These are phyloP conservation scores for Drosophila sp. DNA, from an alignment of 1,140 invertebrate species.

Conservation along the genomic window DNA sequence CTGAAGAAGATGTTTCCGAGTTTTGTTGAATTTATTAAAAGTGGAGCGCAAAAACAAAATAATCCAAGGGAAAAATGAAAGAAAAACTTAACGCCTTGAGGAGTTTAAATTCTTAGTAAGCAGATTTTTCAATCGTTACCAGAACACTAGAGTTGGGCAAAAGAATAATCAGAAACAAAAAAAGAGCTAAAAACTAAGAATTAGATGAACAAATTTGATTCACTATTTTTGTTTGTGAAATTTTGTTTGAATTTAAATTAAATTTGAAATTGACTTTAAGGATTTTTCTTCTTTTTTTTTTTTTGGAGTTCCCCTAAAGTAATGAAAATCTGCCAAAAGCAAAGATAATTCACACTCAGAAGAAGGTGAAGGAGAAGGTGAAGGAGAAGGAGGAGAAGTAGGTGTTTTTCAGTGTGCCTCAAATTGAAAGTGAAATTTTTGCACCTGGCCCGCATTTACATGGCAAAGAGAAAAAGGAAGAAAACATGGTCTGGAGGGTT, in stretches of 20 bases:
- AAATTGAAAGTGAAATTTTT: constrained; percentile 8
- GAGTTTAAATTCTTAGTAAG: constrained; percentile 1
- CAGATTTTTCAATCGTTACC: neutral
- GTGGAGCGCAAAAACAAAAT: constrained; percentile 13
- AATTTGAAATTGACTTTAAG: neutral
- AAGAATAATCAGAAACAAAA: neutral
- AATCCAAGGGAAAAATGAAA: neutral
- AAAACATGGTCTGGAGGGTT: neutral
- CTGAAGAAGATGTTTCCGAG: constrained; percentile 37
- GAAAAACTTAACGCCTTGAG: constrained; percentile 1
- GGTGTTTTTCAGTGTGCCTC: neutral
- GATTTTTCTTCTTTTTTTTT: neutral
- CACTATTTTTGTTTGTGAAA: no score
- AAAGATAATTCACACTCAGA: neutral
- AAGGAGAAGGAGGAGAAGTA: neutral
- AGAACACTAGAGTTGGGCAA: no score
- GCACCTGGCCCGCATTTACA: constrained; percentile 9
- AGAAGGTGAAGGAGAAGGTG: neutral
- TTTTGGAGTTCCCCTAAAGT: neutral
- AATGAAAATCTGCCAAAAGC: neutral
- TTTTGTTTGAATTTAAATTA: no score
- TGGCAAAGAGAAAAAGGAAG: neutral
- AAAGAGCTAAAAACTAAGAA: neutral
- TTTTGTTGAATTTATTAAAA: constrained; percentile 78
- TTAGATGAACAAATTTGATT: neutral